phyloP scores from a whole-genome alignment of 2,113 vertebrate species.

The Saccopteryx leptura region DNA sequence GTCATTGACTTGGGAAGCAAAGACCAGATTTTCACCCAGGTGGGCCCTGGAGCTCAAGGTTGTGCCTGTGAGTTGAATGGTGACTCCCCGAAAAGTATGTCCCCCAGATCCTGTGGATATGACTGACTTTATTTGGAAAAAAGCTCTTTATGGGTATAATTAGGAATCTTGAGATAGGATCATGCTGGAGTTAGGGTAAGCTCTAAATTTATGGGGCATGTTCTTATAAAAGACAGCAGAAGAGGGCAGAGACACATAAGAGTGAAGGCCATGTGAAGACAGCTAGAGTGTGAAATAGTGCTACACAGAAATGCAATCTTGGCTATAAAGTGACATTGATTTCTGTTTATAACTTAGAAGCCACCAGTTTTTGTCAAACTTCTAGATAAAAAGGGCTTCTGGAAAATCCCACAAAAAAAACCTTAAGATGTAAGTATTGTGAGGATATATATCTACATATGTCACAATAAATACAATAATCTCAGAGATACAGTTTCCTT shows the following conservation, averaged over 20 bases:
- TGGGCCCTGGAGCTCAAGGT: background rate
- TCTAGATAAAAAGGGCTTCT: background rate
- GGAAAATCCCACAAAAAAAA: background rate
- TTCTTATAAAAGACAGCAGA: background rate
- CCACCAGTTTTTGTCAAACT: background rate
- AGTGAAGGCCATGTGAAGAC: background rate
- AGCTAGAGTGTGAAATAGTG: background rate
- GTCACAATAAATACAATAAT: background rate
- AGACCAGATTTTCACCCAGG: background rate
- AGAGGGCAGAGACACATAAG: background rate
- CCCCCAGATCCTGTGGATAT: background rate
- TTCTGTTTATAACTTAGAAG: background rate
- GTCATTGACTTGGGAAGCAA: background rate
- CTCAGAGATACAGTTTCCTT: background rate
- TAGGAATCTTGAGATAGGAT: background rate
- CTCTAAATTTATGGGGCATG: background rate
- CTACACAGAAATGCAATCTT: background rate
- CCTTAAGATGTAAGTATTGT: background rate
- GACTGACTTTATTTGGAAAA: background rate
- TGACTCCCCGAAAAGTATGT: background rate
- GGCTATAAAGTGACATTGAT: background rate
- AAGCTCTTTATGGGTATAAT: background rate
- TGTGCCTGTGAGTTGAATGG: background rate
- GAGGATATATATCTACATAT: background rate
- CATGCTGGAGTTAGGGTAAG: background rate